Conservation (phyloP, 2,888 invertebrate genomes). For the Cyaniris semiargus region DNA sequence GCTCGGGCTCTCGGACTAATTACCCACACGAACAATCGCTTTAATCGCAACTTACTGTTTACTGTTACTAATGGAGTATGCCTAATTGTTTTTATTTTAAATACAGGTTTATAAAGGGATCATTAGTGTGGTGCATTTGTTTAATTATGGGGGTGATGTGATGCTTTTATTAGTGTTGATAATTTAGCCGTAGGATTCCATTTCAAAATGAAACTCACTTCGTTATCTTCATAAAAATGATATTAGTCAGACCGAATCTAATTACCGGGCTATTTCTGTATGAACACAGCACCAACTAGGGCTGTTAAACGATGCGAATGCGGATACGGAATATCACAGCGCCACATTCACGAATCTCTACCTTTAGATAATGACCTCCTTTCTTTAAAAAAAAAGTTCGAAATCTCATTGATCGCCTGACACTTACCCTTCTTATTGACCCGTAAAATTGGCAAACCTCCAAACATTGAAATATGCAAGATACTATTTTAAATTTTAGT, state of each 20-base stretch:
- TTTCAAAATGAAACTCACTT: background rate
- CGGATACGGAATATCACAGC: background rate
- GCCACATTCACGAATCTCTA: constrained; percentile 29
- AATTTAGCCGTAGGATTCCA: background rate
- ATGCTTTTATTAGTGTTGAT: background rate
- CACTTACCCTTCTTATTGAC: too few relatives aligned
- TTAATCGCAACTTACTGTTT: constrained; percentile 41
- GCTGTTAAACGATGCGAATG: background rate
- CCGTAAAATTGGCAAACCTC: too few relatives aligned
- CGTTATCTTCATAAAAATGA: background rate
- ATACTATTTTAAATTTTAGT: background rate
- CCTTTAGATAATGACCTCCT: too few relatives aligned
- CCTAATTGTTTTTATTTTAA: background rate
- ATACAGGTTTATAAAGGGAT: background rate
- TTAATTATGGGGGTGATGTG: background rate
- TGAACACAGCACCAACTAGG: background rate
- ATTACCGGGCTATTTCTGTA: background rate
- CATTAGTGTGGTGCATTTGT: background rate
- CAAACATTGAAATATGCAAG: background rate
- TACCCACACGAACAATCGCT: constrained; percentile 61
- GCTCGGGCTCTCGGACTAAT: constrained; percentile 64
- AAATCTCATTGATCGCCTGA: too few relatives aligned
- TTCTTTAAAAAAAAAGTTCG: too few relatives aligned
- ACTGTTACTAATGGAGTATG: constrained; percentile 33
- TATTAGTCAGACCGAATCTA: background rate